Base-by-base conservation (phyloP, 2,888 invertebrate genomes). In the Melieria picta region DNA sequence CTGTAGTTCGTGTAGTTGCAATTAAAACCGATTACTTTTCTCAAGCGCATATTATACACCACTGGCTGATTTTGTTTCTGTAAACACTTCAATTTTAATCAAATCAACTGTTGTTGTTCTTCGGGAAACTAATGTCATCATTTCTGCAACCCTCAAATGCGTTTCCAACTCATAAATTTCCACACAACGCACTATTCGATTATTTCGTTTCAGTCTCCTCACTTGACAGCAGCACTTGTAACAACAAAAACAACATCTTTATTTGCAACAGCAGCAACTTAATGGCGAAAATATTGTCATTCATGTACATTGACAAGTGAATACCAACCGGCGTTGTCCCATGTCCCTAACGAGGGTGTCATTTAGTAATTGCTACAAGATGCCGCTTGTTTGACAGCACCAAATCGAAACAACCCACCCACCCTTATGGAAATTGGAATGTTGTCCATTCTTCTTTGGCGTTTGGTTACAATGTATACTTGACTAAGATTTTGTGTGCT, bases 241-340 rank as follows among this genome's bases (percentile, higher is more conserved):
- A 50, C 47, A 58, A 66, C 57, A 9, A 13, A 5, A 61, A 5
- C 13, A 13, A 11, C 7, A 46, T 6, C 10, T 30, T 10, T 43
- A 46, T 10, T 13, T 7, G 13, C 4, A 4, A 64, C n/a, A 30
- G 30, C 10, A 9, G 42, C 7, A 67, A 70, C 58, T 72, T 84
- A 84, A 84, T 84, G 82, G 80, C 75, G 77, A 76, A 84, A 81
- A 82, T 80, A 84, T 84, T 82, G 82, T 78, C 80, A 80, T 80
- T 83, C 81, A 80, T 83, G 82, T 78, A 77, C 82, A 16, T 16
- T 16, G 83, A 84, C 84, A 84, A 84, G 84, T 84, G 83, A 82
- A 77, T 76, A 80, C 76, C 79, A 77, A 77, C 78, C 6, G 5
- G 16, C 30, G 4, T 7, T 13, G 10, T 68, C 13, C 30, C 47